These are phyloP conservation scores for Phymastichus coffea DNA, from an alignment of 1,140 invertebrate genomes.

Conservation along the genomic window DNA sequence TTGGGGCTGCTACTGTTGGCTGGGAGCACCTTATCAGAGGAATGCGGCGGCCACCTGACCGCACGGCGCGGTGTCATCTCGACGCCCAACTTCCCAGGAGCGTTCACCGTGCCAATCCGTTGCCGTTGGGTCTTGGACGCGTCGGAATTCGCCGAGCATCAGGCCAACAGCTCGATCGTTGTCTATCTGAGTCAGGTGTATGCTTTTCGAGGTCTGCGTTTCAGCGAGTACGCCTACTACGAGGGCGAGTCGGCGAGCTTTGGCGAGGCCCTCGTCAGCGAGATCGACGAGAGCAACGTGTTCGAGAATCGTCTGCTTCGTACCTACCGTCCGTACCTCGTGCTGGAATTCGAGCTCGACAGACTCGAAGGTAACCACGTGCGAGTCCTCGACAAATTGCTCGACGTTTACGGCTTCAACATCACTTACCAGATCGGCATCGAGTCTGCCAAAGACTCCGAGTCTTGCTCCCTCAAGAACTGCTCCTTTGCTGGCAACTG, in stretches of 20 bases:
- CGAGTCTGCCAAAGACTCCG: slow-evolving; percentile 64
- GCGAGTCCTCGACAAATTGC: slow-evolving; percentile 73
- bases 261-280: slow-evolving; percentile 61
- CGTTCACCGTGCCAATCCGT: slow-evolving; percentile 76
- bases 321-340: slow-evolving; percentile 73
- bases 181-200: slow-evolving; percentile 88
- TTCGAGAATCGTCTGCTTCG: slow-evolving; percentile 68
- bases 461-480: slow-evolving; percentile 72
- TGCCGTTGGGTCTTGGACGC: slow-evolving; percentile 87
- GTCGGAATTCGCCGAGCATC: slow-evolving; percentile 51
- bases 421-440: slow-evolving; percentile 81
- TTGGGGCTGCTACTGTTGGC: slow-evolving; percentile 7
- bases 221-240: slow-evolving; percentile 82
- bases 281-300: slow-evolving; percentile 71
- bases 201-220: slow-evolving; percentile 74
- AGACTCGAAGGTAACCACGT: slow-evolving; percentile 80
- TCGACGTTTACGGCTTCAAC: slow-evolving; percentile 90
- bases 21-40: no score
- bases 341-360: slow-evolving; percentile 73
- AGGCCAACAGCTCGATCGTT: slow-evolving; percentile 65
- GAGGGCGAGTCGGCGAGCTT: slow-evolving; percentile 67
- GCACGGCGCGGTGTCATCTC: slow-evolving; percentile 68
- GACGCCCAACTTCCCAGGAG: slow-evolving; percentile 79
- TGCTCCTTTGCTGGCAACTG: slow-evolving; percentile 86
- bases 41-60: slow-evolving; percentile 68